phyloP scores from a whole-genome alignment of 1,140 invertebrate species.

The Orchesella cincta region DNA sequence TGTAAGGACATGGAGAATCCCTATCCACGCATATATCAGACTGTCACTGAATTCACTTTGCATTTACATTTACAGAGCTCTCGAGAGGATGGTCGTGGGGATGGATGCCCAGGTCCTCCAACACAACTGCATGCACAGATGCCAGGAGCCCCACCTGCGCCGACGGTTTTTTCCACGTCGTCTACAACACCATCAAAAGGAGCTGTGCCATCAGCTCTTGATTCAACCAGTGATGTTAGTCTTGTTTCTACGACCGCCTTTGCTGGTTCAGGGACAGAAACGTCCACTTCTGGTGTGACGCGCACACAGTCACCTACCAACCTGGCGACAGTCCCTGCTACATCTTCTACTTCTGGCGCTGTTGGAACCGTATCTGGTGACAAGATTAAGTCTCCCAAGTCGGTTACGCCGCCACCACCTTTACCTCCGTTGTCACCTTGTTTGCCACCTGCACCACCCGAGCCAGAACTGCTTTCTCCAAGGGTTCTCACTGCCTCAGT shows the following conservation, averaged over 20 bases:
- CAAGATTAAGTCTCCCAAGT: slow-evolving; percentile 9
- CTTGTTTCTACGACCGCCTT: slow-evolving; percentile 6
- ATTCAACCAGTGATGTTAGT: slow-evolving; percentile 22
- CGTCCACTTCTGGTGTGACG: slow-evolving; percentile 5
- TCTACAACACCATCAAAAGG: slow-evolving; percentile 34
- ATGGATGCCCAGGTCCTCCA: slow-evolving; percentile 42
- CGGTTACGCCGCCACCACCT: slow-evolving; percentile 39
- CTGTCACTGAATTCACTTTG: slow-evolving; percentile 22
- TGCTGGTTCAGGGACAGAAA: slow-evolving; percentile 1
- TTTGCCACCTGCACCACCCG: slow-evolving; percentile 41
- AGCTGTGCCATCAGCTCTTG: slow-evolving; percentile 2
- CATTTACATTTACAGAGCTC: slow-evolving; percentile 44
- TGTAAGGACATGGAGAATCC: neutral
- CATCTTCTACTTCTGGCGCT: neutral
- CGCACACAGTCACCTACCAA: slow-evolving; percentile 13
- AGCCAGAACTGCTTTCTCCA: slow-evolving; percentile 50
- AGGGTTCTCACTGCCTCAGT: slow-evolving; percentile 48
- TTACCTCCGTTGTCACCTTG: slow-evolving; percentile 45
- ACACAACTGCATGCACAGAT: slow-evolving; percentile 8
- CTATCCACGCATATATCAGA: slow-evolving; percentile 1
- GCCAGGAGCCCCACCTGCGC: slow-evolving; percentile 21
- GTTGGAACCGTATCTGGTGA: neutral
- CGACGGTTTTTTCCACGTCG: slow-evolving; percentile 19
- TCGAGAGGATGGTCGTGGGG: slow-evolving; percentile 50
- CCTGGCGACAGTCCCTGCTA: slow-evolving; percentile 22